These are phyloP conservation scores for Ataeniobius toweri DNA, from an alignment of 2,797 vertebrate genomes.

Conservation along the genomic window DNA sequence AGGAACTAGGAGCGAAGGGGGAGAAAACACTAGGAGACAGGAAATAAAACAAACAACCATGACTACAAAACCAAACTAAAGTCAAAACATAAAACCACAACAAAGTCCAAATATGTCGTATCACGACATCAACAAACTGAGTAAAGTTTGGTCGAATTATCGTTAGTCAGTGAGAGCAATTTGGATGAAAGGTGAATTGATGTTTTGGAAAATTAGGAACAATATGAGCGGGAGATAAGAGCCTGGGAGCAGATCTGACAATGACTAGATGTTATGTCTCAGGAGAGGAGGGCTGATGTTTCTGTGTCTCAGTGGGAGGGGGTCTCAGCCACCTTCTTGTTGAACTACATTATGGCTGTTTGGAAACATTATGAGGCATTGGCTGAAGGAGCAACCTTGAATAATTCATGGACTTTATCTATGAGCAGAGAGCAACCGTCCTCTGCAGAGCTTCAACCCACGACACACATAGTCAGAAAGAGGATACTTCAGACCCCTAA, in stretches of 20 bases:
- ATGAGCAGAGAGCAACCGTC: slow-evolving; percentile 68
- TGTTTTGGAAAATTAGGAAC: slow-evolving; percentile 45
- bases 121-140: neutral
- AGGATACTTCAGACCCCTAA: neutral
- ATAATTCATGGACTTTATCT: slow-evolving; percentile 74
- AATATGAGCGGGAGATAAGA: slow-evolving; percentile 45
- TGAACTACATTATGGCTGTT: slow-evolving; percentile 69
- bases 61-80: no score
- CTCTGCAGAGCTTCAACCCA: slow-evolving; percentile 54
- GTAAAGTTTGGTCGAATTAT: slow-evolving; percentile 29
- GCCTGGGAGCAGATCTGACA: slow-evolving; percentile 34
- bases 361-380: slow-evolving; percentile 76
- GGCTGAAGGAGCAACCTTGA: slow-evolving; percentile 68
- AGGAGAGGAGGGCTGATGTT: slow-evolving; percentile 10
- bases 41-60: no score
- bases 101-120: no score
- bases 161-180: slow-evolving; percentile 13
- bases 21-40: no score
- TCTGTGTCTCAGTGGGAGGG: slow-evolving; percentile 14
- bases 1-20: no score
- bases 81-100: no score
- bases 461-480: neutral
- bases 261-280: slow-evolving; percentile 30
- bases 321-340: slow-evolving; percentile 60
- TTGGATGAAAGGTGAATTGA: slow-evolving; percentile 44